Evolutionary conservation across 2,888 invertebrate species (phyloP).

Genomic region (Cephus nigrinus): DNA sequence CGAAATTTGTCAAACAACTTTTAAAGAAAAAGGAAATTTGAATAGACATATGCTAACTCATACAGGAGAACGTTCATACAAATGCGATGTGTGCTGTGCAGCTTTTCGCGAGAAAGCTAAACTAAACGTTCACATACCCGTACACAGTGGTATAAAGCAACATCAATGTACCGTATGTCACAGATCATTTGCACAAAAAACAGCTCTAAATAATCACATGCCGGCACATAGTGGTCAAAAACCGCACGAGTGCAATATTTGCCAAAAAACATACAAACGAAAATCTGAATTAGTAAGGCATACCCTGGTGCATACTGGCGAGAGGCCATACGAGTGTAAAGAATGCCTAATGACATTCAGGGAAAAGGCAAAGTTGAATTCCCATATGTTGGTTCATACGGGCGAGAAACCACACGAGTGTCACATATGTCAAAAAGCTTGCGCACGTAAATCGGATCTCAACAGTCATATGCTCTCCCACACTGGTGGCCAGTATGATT

Average conservation of each 20-base stretch:
- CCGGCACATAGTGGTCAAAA: slow-evolving; percentile 58
- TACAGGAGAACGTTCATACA: slow-evolving; percentile 36
- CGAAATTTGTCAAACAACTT: slow-evolving; percentile 45
- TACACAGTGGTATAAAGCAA: slow-evolving; percentile 50
- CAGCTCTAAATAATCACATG: slow-evolving; percentile 60
- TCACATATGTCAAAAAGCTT: slow-evolving; percentile 61
- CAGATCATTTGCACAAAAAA: slow-evolving; percentile 54
- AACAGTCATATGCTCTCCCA: slow-evolving; percentile 62
- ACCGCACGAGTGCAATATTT: slow-evolving; percentile 58
- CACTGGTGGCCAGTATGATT: slow-evolving; percentile 62
- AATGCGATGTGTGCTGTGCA: slow-evolving; percentile 53
- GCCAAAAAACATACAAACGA: slow-evolving; percentile 60
- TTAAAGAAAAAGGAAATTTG: slow-evolving; percentile 30
- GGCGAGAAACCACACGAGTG: slow-evolving; percentile 62
- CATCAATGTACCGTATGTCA: slow-evolving; percentile 58
- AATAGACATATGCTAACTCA: slow-evolving; percentile 52
- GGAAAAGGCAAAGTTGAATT: slow-evolving; percentile 60
- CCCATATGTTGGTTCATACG: slow-evolving; percentile 62
- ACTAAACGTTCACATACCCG: slow-evolving; percentile 44
- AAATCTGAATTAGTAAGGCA: slow-evolving; percentile 60
- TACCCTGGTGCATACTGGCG: slow-evolving; percentile 61
- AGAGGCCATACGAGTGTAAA: slow-evolving; percentile 60
- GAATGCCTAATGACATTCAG: slow-evolving; percentile 62
- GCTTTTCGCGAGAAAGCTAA: slow-evolving; percentile 52
- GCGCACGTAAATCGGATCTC: slow-evolving; percentile 60